Evolutionary conservation across 2,888 invertebrate species (phyloP).

Genomic region (Drosophila mimetica): DNA sequence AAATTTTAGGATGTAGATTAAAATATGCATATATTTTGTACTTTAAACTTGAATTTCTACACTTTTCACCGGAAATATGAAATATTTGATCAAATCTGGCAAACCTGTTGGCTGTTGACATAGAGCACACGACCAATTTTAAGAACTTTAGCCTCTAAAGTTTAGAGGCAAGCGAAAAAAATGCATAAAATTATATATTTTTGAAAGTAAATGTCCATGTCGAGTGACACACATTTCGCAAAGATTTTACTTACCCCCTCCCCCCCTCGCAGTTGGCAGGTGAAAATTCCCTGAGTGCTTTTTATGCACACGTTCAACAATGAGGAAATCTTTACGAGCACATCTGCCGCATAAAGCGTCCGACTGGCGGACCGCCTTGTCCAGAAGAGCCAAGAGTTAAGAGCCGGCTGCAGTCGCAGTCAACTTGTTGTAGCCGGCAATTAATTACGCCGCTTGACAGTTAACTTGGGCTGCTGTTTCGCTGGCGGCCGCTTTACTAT

Average conservation of each 20-base stretch:
- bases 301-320: slow-evolving; percentile 77
- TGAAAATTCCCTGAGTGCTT: slow-evolving; percentile 66
- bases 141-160: too few species aligned
- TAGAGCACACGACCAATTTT: neutral
- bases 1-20: too few species aligned
- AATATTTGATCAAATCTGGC: neutral
- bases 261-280: slow-evolving; percentile 46
- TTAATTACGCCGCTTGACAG: slow-evolving; percentile 76
- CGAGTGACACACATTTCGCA: slow-evolving; percentile 69
- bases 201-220: slow-evolving; percentile 26
- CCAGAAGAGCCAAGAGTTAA: slow-evolving; percentile 33
- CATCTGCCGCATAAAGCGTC: slow-evolving; percentile 77
- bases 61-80: too few species aligned
- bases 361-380: slow-evolving; percentile 25
- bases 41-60: too few species aligned
- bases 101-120: neutral
- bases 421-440: slow-evolving; percentile 63
- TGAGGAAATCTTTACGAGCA: slow-evolving; percentile 79
- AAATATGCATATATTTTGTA: too few species aligned
- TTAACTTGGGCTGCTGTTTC: slow-evolving; percentile 51
- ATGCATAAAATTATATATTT: neutral
- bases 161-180: neutral
- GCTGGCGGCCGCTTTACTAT: slow-evolving; percentile 70
- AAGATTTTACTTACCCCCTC: slow-evolving; percentile 58
- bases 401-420: slow-evolving; percentile 25